Conservation (phyloP, 2,888 invertebrate genomes). For the Eupithecia abbreviata region DNA sequence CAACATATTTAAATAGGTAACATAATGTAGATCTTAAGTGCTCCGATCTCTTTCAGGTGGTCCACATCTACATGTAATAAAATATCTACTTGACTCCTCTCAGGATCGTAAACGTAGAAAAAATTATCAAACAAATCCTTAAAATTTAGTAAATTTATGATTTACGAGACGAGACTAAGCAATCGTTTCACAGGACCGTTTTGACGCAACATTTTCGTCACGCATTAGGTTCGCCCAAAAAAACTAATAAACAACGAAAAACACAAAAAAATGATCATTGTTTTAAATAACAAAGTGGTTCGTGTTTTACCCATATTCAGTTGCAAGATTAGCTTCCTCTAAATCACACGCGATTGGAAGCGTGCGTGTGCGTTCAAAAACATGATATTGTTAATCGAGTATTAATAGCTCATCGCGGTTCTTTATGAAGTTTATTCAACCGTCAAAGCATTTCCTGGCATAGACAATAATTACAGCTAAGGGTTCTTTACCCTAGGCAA, state of each 20-base stretch:
- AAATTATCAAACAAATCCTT: neutral
- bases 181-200: neutral
- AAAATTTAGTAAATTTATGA: neutral
- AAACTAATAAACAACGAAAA: neutral
- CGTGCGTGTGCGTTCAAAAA: constrained; percentile 21
- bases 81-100: neutral
- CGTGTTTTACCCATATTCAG: constrained; percentile 3
- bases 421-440: constrained; percentile 15
- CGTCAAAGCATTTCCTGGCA: neutral
- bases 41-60: no score
- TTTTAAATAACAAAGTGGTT: neutral
- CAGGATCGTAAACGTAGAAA: neutral
- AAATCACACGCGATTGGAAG: constrained; percentile 32
- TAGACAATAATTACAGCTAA: neutral
- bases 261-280: neutral
- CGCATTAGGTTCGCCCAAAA: no score
- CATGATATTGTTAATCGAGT: constrained; percentile 9
- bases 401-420: constrained; percentile 14
- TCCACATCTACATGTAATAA: neutral
- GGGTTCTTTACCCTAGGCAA: neutral
- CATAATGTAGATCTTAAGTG: no score
- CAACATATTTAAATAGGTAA: no score
- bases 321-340: constrained; percentile 17
- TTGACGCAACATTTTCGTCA: neutral
- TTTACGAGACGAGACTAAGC: neutral